Evolutionary conservation across 1,140 invertebrate species (phyloP).

Genomic region (Babylonia areolata): DNA sequence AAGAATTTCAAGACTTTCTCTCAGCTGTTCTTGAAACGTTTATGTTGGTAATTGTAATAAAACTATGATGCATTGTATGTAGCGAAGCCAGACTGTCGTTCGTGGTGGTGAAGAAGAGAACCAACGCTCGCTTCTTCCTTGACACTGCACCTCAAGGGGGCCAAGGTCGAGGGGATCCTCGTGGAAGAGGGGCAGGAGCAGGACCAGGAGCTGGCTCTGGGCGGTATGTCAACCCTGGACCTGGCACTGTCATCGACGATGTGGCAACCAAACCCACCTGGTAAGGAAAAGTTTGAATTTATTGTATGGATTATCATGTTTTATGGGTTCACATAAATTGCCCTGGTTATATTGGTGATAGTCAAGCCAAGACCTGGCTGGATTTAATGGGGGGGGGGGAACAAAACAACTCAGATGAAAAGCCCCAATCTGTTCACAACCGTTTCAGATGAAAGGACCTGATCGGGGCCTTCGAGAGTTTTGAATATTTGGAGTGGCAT

Average conservation of each 20-base stretch:
- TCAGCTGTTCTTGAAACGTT: too few species aligned
- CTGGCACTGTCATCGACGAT: slow-evolving; percentile 90
- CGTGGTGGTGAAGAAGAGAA: slow-evolving; percentile 92
- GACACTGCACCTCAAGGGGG: slow-evolving; percentile 22
- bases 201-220: background rate
- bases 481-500: too few species aligned
- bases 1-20: too few species aligned
- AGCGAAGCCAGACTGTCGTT: slow-evolving; percentile 82
- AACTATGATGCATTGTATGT: slow-evolving; percentile 46
- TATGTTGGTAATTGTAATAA: background rate
- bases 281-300: slow-evolving; percentile 52
- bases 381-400: too few species aligned
- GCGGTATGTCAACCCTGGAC: slow-evolving; percentile 61
- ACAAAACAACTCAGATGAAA: too few species aligned
- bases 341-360: too few species aligned
- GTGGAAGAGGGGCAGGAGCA: background rate
- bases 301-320: too few species aligned
- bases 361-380: too few species aligned
- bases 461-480: too few species aligned
- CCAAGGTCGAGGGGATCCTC: background rate
- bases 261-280: slow-evolving; percentile 85
- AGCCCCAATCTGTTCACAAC: too few species aligned
- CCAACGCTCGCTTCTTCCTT: slow-evolving; percentile 85
- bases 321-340: too few species aligned
- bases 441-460: too few species aligned